Percentiles rank a stretch among this genome's conserved stretches.
phyloP scores from a whole-genome alignment of 2,888 invertebrate genomes.

The Eupithecia subfuscata region DNA sequence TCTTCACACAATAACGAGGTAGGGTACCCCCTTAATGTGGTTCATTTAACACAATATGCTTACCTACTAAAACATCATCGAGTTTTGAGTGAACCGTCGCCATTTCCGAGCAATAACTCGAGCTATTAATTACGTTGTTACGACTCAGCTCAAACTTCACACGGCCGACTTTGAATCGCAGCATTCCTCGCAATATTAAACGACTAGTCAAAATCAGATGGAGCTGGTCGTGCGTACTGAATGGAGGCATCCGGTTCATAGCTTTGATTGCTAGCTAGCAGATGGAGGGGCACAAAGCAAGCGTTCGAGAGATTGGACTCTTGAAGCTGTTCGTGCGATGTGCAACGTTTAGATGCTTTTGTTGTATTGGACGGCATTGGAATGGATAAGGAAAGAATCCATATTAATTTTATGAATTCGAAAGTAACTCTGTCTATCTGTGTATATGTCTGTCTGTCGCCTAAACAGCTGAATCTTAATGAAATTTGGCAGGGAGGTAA shows the following conservation, averaged over 20 bases:
- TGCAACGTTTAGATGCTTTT: not conserved
- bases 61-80: not conserved
- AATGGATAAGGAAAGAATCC: not conserved
- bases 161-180: constrained; percentile 25
- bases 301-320: constrained; percentile 20
- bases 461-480: too few relatives aligned
- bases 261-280: constrained; percentile 34
- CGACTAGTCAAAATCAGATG: constrained; percentile 31
- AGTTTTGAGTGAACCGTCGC: not conserved
- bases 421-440: too few relatives aligned
- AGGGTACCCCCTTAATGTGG: too few relatives aligned
- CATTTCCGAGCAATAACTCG: not conserved
- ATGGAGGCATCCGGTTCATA: constrained; percentile 30
- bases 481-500: too few relatives aligned
- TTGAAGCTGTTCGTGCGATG: constrained; percentile 13
- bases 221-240: constrained; percentile 34
- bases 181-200: constrained; percentile 40
- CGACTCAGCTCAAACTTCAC: not conserved
- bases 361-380: not conserved
- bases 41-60: not conserved
- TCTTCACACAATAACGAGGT: too few relatives aligned
- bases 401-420: too few relatives aligned
- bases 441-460: too few relatives aligned
- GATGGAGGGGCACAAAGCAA: constrained; percentile 29
- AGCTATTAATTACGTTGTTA: not conserved